Conservation (phyloP, 2,113 vertebrate species). For the Corvus moneduloides region DNA sequence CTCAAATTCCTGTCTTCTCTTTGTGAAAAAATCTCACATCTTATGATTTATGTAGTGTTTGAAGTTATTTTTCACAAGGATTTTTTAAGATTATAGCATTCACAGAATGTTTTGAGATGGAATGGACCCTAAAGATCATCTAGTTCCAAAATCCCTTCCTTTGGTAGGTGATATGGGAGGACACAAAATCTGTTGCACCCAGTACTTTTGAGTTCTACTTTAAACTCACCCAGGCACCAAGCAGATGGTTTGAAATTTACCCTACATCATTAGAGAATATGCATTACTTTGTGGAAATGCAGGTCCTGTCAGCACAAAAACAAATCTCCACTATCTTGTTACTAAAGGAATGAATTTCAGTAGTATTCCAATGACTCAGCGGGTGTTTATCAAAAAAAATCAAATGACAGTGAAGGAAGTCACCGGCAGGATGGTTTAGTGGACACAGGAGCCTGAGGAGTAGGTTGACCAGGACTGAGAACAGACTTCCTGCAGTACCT, state of each 20-base stretch:
- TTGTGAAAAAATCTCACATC: not conserved
- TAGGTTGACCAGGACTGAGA: not conserved
- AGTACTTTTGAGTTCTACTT: not conserved
- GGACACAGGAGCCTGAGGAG: not conserved
- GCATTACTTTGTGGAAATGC: not conserved
- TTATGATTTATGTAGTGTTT: slow-evolving; percentile 1
- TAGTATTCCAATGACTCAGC: not conserved
- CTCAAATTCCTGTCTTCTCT: not conserved
- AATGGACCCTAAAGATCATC: not conserved
- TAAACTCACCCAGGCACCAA: not conserved
- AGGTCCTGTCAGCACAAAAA: not conserved
- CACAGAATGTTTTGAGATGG: not conserved
- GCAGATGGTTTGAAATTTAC: not conserved
- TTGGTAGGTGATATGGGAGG: not conserved
- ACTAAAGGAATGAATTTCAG: not conserved
- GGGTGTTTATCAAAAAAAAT: not conserved
- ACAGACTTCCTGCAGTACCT: not conserved
- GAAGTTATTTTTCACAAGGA: slow-evolving; percentile 27
- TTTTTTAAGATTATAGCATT: slow-evolving; percentile 21
- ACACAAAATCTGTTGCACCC: not conserved
- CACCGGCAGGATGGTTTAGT: not conserved
- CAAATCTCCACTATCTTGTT: not conserved
- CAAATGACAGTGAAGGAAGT: not conserved
- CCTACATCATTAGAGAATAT: not conserved
- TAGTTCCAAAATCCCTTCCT: not conserved